These are phyloP conservation scores for Aphelenchoides avenae DNA, from an alignment of 1,140 invertebrate genomes.

Conservation along the genomic window DNA sequence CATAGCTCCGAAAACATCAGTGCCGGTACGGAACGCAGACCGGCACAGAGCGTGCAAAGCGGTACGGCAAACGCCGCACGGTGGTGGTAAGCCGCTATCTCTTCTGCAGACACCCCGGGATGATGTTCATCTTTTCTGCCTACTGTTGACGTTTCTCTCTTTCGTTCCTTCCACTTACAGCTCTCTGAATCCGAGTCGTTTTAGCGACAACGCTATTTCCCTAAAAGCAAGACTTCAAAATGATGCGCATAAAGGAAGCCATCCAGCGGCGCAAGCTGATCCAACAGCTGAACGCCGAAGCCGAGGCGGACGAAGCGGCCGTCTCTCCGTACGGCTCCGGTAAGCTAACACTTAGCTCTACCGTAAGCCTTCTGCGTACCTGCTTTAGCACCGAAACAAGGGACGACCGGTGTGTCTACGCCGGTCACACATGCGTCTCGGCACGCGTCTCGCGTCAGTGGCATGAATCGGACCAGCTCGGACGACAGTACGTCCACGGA, in stretches of 20 bases:
- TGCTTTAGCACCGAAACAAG: constrained; percentile 5
- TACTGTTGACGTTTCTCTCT: too few species aligned
- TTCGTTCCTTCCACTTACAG: too few species aligned
- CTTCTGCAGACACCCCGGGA: too few species aligned
- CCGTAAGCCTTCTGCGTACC: not conserved
- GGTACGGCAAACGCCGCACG: too few species aligned
- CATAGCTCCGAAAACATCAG: too few species aligned
- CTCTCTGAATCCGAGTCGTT: too few species aligned
- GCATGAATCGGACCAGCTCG: constrained; percentile 18
- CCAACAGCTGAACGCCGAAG: constrained; percentile 55
- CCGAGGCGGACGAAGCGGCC: constrained; percentile 23
- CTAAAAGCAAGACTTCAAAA: too few species aligned
- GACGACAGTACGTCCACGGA: constrained; percentile 22
- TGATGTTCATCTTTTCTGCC: too few species aligned
- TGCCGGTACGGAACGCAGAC: too few species aligned
- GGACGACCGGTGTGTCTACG: constrained; percentile 21
- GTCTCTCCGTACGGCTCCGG: not conserved
- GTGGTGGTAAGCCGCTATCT: too few species aligned
- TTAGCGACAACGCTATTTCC: too few species aligned
- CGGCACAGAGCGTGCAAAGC: too few species aligned
- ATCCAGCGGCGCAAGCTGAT: constrained; percentile 52
- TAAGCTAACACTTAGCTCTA: not conserved
- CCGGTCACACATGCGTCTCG: constrained; percentile 5
- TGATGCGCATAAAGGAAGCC: constrained; percentile 59
- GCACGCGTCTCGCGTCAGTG: constrained; percentile 14